Base-by-base conservation (phyloP, 2,888 invertebrate genomes). In the Caenorhabditis japonica region DNA sequence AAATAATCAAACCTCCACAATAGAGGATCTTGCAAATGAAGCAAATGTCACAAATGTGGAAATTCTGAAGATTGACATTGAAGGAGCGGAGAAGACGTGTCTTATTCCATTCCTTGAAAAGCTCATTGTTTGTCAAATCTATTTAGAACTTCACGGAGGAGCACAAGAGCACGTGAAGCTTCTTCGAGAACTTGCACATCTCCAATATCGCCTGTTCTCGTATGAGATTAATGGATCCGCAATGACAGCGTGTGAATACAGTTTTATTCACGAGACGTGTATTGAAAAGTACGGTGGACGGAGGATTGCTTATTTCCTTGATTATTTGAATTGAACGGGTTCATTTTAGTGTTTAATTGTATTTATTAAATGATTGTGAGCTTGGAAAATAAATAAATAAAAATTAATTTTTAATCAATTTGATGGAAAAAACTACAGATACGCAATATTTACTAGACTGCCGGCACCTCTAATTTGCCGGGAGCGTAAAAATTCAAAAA, bases 151-250 rank as follows among this genome's bases (percentile, higher is more conserved):
- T n/a, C 79, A 79, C 33, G 76, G 76, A 0, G 46, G 46, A 23
- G 52, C 76, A 10, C n/a, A 17, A 15, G 59, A 69, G 19, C 74
- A 75, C 44, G 27, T 39, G 0, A 15, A 56, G 3, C 41, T 79
- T 8, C 59, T 79, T 1, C 19, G 44, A 10, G 33, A 61, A n/a
- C 66, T 75, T 12, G 74, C 76, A 13, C 56, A 59, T 38, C 38
- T 60, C 27, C 47, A 58, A 1, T 79, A 76, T 55, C 62, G 60
- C 3, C 36, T 79, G 1, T 79, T 72, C 38, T 75, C 74, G 17
- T 79, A 71, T 49, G 79, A 79, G 61, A 51, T 79, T 17, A 79
- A 79, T 56, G 79, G 79, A 34, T 44, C 21, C 34, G 60, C 44
- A 13, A 47, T 79, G 41, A 36, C 7, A 4, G 79, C 79, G 0